Conservation (phyloP, 2,113 vertebrate species). For the Climacteris rufus region DNA sequence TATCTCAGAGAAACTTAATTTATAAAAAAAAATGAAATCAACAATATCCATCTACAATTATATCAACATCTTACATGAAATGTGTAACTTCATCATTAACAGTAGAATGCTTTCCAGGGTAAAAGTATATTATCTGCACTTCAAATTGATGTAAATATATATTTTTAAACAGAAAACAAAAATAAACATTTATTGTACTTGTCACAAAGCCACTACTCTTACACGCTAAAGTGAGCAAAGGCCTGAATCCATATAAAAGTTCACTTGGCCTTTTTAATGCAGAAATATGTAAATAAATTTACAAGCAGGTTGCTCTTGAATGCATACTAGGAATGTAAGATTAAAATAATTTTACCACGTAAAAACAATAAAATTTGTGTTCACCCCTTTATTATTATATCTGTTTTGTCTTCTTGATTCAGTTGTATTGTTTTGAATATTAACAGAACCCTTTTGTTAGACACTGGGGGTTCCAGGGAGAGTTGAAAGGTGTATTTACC, state of each 20-base stretch:
- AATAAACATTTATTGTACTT: background rate
- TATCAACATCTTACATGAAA: background rate
- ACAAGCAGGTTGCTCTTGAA: background rate
- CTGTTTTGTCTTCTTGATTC: background rate
- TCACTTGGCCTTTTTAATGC: background rate
- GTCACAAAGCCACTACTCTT: background rate
- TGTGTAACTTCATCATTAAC: background rate
- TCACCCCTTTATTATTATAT: background rate
- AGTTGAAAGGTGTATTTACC: background rate
- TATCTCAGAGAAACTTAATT: background rate
- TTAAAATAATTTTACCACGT: background rate
- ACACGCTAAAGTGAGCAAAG: background rate
- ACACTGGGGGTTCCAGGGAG: rapidly evolving
- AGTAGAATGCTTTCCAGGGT: background rate
- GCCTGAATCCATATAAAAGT: background rate
- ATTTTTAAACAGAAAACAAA: background rate
- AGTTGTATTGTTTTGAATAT: background rate
- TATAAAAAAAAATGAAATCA: background rate
- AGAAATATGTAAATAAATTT: no score
- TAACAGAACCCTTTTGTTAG: background rate
- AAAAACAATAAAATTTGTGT: background rate
- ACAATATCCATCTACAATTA: background rate
- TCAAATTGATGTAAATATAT: background rate
- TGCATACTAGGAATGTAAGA: background rate
- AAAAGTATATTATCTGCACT: background rate